A percentile compares a stretch with the other conserved stretches of the same genome.
Evolutionary conservation across 2,888 invertebrate species (phyloP).

Genomic region (Latrodectus hesperus): DNA sequence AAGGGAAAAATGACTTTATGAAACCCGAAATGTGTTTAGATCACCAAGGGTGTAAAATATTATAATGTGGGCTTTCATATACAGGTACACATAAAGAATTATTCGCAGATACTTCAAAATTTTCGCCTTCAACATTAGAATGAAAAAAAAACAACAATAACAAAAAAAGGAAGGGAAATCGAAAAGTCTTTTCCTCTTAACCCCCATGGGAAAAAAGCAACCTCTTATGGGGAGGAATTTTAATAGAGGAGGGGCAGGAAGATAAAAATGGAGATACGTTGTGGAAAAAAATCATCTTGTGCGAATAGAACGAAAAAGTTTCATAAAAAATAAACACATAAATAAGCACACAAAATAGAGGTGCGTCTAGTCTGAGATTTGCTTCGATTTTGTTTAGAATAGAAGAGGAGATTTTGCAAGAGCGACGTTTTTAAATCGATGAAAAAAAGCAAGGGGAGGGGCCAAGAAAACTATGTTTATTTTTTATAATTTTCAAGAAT

Average conservation of each 20-base stretch:
- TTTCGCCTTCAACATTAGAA: no score
- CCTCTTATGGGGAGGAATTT: conserved; percentile 12
- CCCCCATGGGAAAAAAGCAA: conserved; percentile 45
- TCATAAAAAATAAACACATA: conserved; percentile 12
- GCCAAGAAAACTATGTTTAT: not conserved
- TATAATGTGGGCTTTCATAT: no score
- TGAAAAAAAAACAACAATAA: no score
- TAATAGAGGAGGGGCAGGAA: conserved; percentile 12
- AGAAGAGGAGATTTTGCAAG: conserved; percentile 19
- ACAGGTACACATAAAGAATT: no score
- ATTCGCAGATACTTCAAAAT: no score
- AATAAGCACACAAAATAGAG: conserved; percentile 18
- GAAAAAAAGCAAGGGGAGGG: not conserved
- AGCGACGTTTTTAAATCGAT: conserved; percentile 41
- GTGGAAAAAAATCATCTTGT: conserved; percentile 47
- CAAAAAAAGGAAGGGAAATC: not conserved
- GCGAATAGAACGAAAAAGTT: conserved; percentile 2
- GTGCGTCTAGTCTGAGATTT: conserved; percentile 7
- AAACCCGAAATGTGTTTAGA: no score
- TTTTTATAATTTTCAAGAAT: not conserved
- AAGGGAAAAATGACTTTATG: no score
- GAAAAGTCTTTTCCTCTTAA: conserved; percentile 39
- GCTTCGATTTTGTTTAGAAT: conserved; percentile 49
- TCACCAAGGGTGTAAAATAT: no score
- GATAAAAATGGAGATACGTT: conserved; percentile 6